Conservation (phyloP, 2,113 vertebrate species). For the Oreochromis spilurus region DNA sequence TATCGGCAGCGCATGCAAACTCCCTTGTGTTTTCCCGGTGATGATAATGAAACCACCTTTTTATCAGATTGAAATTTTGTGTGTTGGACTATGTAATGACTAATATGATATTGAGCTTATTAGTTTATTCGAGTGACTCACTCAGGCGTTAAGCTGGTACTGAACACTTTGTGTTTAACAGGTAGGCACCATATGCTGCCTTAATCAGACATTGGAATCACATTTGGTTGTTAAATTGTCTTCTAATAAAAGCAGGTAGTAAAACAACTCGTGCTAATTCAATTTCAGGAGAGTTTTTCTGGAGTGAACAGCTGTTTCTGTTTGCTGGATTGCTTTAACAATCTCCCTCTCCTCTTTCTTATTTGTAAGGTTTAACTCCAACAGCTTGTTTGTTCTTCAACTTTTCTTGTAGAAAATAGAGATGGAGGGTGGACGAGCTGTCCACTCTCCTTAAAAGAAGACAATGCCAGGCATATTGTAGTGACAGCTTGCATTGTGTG, state of each 20-base stretch:
- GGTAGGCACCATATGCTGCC: constrained; percentile 66
- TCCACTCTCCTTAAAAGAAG: constrained; percentile 86
- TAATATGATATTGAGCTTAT: constrained; percentile 70
- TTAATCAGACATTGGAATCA: constrained; percentile 68
- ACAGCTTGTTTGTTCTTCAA: constrained; percentile 56
- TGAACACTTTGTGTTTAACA: constrained; percentile 67
- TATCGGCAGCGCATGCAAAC: constrained; percentile 52
- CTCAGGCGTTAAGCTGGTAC: constrained; percentile 54
- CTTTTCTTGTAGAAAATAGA: constrained; percentile 63
- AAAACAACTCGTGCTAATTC: constrained; percentile 68
- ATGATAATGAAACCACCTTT: constrained; percentile 73
- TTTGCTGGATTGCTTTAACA: constrained; percentile 63
- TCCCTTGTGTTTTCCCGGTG: constrained; percentile 68
- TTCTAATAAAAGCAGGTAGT: constrained; percentile 69
- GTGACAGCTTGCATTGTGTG: constrained; percentile 86
- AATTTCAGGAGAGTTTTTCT: constrained; percentile 53
- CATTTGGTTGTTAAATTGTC: constrained; percentile 69
- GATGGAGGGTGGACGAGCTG: constrained; percentile 72
- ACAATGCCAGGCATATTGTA: constrained; percentile 89
- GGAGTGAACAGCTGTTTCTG: constrained; percentile 62
- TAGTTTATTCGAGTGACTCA: constrained; percentile 65
- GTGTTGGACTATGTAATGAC: constrained; percentile 77
- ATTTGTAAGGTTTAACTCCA: constrained; percentile 39
- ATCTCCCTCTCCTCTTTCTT: constrained; percentile 1
- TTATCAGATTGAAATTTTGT: constrained; percentile 75